A percentile compares a stretch with the other conserved stretches of the same genome.
Evolutionary conservation across 2,888 invertebrate genomes (phyloP).

Genomic region (Drosophila rellima): DNA sequence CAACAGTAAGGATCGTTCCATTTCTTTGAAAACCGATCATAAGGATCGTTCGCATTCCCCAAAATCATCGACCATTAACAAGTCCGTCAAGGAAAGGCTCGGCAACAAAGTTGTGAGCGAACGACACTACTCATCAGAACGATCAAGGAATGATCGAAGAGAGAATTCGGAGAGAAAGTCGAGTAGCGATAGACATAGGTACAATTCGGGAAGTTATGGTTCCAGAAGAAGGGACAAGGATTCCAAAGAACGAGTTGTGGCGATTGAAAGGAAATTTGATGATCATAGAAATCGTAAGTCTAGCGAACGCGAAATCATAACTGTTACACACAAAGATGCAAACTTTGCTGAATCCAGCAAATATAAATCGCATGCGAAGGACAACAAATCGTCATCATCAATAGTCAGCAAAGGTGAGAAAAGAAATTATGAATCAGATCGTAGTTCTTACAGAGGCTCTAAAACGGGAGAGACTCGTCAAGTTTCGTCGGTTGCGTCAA

Average conservation of each 20-base stretch:
- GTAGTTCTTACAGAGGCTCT: conserved; percentile 34
- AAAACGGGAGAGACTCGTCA: conserved; percentile 51
- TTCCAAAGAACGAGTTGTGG: conserved; percentile 41
- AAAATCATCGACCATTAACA: conserved; percentile 50
- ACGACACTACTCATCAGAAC: conserved; percentile 61
- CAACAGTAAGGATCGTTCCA: conserved; percentile 85
- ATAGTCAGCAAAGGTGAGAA: conserved; percentile 27
- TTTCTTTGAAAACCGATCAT: conserved; percentile 66
- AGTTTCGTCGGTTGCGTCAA: conserved; percentile 60
- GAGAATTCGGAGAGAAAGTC: conserved; percentile 31
- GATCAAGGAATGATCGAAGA: conserved; percentile 40
- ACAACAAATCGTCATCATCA: conserved; percentile 31
- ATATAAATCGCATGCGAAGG: conserved; percentile 32
- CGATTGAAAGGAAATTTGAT: conserved; percentile 31
- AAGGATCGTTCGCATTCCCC: conserved; percentile 68
- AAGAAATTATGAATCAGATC: conserved; percentile 50
- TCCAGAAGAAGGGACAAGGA: conserved; percentile 53
- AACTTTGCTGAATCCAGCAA: conserved; percentile 33
- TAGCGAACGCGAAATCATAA: conserved; percentile 28
- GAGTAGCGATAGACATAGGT: conserved; percentile 34
- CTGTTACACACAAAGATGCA: conserved; percentile 28
- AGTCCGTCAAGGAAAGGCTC: conserved; percentile 92
- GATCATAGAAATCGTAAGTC: conserved; percentile 45
- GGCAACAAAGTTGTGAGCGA: conserved; percentile 87
- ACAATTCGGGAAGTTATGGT: conserved; percentile 37